These are phyloP conservation scores for Apoda limacodes DNA, from an alignment of 2,888 invertebrate species.

Conservation along the genomic window DNA sequence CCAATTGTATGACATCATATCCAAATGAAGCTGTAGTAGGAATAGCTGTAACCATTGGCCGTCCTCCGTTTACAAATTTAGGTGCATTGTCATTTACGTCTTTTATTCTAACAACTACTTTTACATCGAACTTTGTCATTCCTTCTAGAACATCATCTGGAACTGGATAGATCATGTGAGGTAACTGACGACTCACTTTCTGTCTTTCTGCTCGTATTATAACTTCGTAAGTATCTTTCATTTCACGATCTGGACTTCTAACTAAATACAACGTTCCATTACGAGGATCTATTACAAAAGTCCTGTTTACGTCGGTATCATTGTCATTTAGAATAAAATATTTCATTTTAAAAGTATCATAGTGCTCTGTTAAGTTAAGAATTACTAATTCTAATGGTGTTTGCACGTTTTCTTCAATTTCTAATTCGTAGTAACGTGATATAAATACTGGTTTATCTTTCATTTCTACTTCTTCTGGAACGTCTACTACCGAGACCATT, in stretches of 20 bases:
- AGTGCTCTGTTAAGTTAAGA: conserved; percentile 79
- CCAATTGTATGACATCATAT: conserved; percentile 80
- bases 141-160: conserved; percentile 78
- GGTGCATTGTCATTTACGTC: conserved; percentile 90
- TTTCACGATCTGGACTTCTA: conserved; percentile 81
- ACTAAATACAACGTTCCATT: conserved; percentile 82
- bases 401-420: conserved; percentile 83
- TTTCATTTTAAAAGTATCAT: conserved; percentile 72
- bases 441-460: conserved; percentile 68
- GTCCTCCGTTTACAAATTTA: conserved; percentile 78
- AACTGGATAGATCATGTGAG: conserved; percentile 82
- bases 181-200: conserved; percentile 75
- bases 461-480: conserved; percentile 68
- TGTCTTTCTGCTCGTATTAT: conserved; percentile 62
- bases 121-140: conserved; percentile 81
- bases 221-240: conserved; percentile 73
- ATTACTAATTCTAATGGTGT: conserved; percentile 81
- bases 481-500: conserved; percentile 75
- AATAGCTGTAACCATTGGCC: conserved; percentile 85
- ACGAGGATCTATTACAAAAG: conserved; percentile 80
- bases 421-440: conserved; percentile 82
- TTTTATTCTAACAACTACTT: conserved; percentile 79
- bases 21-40: conserved; percentile 86
- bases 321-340: conserved; percentile 74
- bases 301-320: conserved; percentile 66